These are phyloP conservation scores for Prorops nasuta DNA, from an alignment of 1,140 invertebrate genomes.

Conservation along the genomic window DNA sequence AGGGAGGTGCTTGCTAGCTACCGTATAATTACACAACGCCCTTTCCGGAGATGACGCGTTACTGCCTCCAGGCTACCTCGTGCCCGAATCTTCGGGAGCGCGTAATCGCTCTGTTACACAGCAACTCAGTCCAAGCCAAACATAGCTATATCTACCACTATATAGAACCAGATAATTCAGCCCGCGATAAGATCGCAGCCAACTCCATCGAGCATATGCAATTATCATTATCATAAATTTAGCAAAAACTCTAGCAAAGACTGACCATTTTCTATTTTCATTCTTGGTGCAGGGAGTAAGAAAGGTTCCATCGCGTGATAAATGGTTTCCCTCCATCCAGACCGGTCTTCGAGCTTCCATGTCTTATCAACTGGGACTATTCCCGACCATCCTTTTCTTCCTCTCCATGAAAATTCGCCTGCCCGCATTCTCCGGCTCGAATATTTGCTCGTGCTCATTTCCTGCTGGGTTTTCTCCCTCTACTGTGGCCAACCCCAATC, in stretches of 20 bases:
- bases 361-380: conserved; percentile 45
- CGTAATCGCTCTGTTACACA: conserved; percentile 39
- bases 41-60: conserved; percentile 36
- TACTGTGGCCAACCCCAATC: too few species aligned
- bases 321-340: conserved; percentile 42
- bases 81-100: conserved; percentile 35
- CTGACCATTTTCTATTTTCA: conserved; percentile 11
- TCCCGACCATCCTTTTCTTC: conserved; percentile 18
- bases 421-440: conserved; percentile 7
- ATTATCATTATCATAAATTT: too few species aligned
- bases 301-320: too few species aligned
- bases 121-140: conserved; percentile 13
- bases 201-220: too few species aligned
- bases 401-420: conserved; percentile 14
- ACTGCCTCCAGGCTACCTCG: conserved; percentile 37
- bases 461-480: too few species aligned
- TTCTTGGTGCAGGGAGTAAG: too few species aligned
- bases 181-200: too few species aligned
- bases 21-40: conserved; percentile 54
- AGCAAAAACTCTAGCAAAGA: too few species aligned
- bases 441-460: conserved; percentile 20
- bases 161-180: too few species aligned
- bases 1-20: conserved; percentile 42
- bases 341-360: conserved; percentile 30
- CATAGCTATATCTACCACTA: too few species aligned